Percentiles rank a stretch among this genome's conserved stretches.
phyloP scores from a whole-genome alignment of 2,113 vertebrate species.

The Mesitornis unicolor region DNA sequence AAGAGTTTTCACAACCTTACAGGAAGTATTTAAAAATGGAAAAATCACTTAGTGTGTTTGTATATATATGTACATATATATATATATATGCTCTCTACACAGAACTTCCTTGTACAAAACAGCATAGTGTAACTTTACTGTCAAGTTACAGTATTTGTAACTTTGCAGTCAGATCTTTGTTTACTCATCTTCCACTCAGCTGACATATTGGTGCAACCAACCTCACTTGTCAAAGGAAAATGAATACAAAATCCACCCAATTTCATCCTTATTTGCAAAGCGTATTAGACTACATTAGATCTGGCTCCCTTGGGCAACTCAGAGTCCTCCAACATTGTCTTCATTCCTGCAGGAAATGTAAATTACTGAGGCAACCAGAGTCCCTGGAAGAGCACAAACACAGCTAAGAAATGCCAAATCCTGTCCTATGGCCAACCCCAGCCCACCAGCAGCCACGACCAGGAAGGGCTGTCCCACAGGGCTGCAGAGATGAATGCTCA shows the following conservation, averaged over 20 bases:
- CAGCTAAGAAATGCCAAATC: neutral
- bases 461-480: neutral
- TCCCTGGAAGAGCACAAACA: neutral
- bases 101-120: neutral
- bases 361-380: neutral
- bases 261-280: neutral
- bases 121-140: neutral
- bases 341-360: neutral
- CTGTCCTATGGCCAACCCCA: neutral
- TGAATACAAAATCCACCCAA: fast-evolving
- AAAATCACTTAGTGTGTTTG: neutral
- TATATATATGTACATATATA: no score
- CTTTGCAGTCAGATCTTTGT: neutral
- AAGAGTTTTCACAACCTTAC: neutral
- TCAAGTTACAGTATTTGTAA: neutral
- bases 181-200: neutral
- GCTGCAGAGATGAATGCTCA: neutral
- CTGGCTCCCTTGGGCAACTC: neutral
- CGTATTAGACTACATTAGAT: neutral
- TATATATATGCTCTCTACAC: neutral
- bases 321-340: neutral
- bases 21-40: neutral
- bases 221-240: neutral
- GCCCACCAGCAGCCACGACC: neutral
- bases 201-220: neutral